phyloP scores from a whole-genome alignment of 2,113 vertebrate genomes.

The Nematolebias whitei region DNA sequence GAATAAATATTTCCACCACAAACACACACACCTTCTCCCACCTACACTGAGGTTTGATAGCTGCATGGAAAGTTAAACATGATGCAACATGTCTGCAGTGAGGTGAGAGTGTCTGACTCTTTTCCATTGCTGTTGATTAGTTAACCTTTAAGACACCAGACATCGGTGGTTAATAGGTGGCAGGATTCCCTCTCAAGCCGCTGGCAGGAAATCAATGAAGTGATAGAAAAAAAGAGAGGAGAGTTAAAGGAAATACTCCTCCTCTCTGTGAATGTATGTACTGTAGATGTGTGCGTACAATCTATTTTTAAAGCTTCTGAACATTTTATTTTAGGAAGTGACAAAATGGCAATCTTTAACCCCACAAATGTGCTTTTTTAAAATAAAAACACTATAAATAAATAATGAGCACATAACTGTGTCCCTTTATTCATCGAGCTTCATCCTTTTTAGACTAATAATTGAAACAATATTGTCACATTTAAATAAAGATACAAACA shows the following conservation, averaged over 20 bases:
- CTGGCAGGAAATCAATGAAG: slow-evolving; percentile 68
- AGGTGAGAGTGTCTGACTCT: slow-evolving; percentile 45
- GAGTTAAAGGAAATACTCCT: slow-evolving; percentile 42
- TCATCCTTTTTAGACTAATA: no score
- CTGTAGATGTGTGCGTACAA: neutral
- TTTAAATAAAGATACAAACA: no score
- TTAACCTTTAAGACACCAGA: slow-evolving; percentile 67
- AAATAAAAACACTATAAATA: no score
- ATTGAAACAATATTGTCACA: no score
- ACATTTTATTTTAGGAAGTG: no score
- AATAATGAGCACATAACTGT: no score
- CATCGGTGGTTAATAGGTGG: slow-evolving; percentile 56
- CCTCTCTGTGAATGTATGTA: slow-evolving; percentile 18
- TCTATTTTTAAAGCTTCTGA: no score
- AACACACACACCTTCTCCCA: no score
- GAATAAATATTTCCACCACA: neutral
- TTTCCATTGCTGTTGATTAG: slow-evolving; percentile 64
- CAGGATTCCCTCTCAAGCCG: slow-evolving; percentile 37
- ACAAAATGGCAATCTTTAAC: no score
- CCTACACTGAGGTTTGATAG: neutral
- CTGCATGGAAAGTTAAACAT: slow-evolving; percentile 17
- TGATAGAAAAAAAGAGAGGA: slow-evolving; percentile 25
- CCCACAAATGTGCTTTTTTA: no score
- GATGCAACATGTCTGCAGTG: slow-evolving; percentile 10
- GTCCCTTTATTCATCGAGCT: no score